A percentile compares a stretch with the other conserved stretches of the same genome.
Conservation (phyloP, 2,113 vertebrate genomes). For the Abramis brama region DNA sequence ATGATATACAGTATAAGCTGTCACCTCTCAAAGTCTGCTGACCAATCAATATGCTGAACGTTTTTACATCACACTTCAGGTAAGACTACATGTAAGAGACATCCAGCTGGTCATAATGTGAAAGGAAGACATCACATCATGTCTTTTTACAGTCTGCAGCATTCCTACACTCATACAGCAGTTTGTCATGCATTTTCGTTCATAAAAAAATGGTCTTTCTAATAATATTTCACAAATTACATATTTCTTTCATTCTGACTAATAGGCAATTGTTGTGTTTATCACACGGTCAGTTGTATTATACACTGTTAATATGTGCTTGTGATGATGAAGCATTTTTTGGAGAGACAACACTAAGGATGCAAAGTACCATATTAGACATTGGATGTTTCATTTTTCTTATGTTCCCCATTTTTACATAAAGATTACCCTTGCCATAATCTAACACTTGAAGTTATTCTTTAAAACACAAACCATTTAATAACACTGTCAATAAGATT, state of each 20-base stretch:
- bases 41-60: constrained; percentile 26
- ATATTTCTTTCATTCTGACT: neutral
- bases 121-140: neutral
- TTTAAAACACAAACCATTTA: neutral
- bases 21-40: constrained; percentile 29
- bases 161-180: neutral
- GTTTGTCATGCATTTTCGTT: neutral
- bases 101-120: neutral
- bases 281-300: neutral
- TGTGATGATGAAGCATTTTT: neutral
- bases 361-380: neutral
- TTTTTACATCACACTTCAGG: neutral
- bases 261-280: neutral
- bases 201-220: neutral
- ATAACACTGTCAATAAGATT: too few species aligned
- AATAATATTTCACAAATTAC: neutral
- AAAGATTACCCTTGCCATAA: neutral
- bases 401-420: neutral
- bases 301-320: neutral
- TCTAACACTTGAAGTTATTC: neutral
- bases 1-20: constrained; percentile 23
- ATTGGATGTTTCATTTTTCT: neutral
- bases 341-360: neutral
- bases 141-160: neutral
- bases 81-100: neutral